phyloP scores from a whole-genome alignment of 2,888 invertebrate species.

The Hoplodrina blanda region DNA sequence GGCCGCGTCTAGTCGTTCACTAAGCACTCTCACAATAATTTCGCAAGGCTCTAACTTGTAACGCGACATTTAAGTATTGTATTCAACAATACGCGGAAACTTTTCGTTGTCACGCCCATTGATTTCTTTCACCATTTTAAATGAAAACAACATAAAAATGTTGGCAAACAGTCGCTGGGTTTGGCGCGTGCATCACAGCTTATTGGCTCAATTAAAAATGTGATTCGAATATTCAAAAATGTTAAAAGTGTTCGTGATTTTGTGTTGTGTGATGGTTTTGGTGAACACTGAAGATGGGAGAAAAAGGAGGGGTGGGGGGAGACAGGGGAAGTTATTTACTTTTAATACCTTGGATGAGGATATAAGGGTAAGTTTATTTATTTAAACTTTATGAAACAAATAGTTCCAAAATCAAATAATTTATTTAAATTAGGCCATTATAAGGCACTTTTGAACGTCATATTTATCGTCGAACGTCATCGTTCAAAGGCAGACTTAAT shows the following conservation, averaged over 20 bases:
- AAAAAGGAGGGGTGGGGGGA: constrained; percentile 52
- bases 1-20: constrained; percentile 53
- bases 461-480: too few species aligned
- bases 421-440: too few species aligned
- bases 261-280: constrained; percentile 62
- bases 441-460: too few species aligned
- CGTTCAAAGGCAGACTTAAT: too few species aligned
- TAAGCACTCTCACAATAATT: constrained; percentile 29
- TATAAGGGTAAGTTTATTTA: constrained; percentile 87
- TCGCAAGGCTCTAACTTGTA: constrained; percentile 61
- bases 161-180: constrained; percentile 72
- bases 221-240: constrained; percentile 62
- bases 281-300: constrained; percentile 68
- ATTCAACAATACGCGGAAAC: constrained; percentile 84
- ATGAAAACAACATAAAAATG: constrained; percentile 74
- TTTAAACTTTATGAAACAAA: not conserved
- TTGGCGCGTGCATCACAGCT: constrained; percentile 69
- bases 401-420: too few species aligned
- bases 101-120: constrained; percentile 68
- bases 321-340: constrained; percentile 86
- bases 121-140: constrained; percentile 77
- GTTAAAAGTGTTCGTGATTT: constrained; percentile 64
- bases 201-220: constrained; percentile 72
- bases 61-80: constrained; percentile 64
- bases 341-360: constrained; percentile 90